These are phyloP conservation scores for Bolborhynchus lineola DNA, from an alignment of 2,113 vertebrate genomes.

Conservation along the genomic window DNA sequence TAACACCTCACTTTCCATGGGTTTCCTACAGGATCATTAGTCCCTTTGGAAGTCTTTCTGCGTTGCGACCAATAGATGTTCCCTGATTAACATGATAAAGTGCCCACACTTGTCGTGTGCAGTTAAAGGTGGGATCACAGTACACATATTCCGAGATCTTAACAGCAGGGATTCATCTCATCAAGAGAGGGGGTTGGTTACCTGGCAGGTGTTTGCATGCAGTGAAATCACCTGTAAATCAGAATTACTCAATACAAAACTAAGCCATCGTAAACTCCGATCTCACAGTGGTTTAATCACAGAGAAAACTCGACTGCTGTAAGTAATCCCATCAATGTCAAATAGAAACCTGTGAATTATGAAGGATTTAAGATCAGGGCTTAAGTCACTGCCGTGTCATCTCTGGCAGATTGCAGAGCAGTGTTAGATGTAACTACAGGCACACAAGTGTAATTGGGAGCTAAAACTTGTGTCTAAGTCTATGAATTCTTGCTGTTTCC, in stretches of 20 bases:
- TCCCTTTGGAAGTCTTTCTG: background rate
- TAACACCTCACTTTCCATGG: background rate
- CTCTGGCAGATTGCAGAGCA: background rate
- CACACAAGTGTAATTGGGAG: background rate
- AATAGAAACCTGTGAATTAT: background rate
- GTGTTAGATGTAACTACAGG: background rate
- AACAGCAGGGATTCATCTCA: background rate
- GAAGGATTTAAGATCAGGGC: background rate
- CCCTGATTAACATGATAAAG: background rate
- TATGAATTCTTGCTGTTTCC: background rate
- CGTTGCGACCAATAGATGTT: background rate
- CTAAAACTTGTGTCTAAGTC: background rate
- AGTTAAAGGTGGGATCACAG: background rate
- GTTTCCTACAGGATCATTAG: background rate
- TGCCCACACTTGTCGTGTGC: background rate
- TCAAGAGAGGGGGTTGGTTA: background rate
- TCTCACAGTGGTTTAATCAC: background rate
- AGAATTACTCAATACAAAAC: background rate
- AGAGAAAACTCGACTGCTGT: background rate
- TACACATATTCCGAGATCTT: background rate
- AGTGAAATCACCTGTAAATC: background rate
- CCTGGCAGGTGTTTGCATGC: background rate
- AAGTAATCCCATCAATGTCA: background rate
- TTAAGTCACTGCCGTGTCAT: background rate
- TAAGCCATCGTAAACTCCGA: background rate